Base-by-base conservation (phyloP, 2,888 invertebrate genomes). In the Autographa pulchrina region DNA sequence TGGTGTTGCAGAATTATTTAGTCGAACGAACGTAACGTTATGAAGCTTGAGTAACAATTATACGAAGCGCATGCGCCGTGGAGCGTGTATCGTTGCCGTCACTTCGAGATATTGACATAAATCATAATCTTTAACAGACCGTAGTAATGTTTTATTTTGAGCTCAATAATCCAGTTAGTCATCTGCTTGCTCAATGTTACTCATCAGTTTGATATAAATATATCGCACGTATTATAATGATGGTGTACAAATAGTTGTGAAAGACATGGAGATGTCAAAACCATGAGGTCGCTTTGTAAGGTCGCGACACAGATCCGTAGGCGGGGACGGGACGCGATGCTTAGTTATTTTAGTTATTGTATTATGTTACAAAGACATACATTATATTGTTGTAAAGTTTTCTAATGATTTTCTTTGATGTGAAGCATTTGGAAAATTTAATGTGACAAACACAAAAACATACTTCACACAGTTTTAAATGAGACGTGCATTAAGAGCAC, bases 131-230 rank as follows among this genome's bases (percentile, higher is more conserved):
- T 74, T 72, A 76, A 83, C 81, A 74, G 75, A 72, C 72, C 74
- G 77, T 73, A 71, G 66, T 74, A 70, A 32, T 85, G 70, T 85
- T 85, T 70, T 90, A 92, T 90, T 91, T 90, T 86, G 70, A 85
- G 86, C 86, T 77, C 81, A 74, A 83, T 84, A 81, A 76, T 76
- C 78, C 81, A 86, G 80, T 87, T 87, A 88, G 82, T 90, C 87
- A 88, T 86, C 72, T 71, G 84, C 80, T 85, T 84, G 73, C 80
- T 84, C 80, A 78, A 75, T 77, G 75, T 88, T 87, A 86, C 76
- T 90, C 88, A 87, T 79, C 62, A 68, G 52, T 59, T 25, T 67
- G 59, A 38, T 16, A 68, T 41, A 43, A 62, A 18, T 62, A 43
- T 69, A 66, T 62, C 8, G n/a, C 62, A 67, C 52, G 59, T 54